Base-by-base conservation (phyloP, 1,140 invertebrate genomes). In the Colletes latitarsis region DNA sequence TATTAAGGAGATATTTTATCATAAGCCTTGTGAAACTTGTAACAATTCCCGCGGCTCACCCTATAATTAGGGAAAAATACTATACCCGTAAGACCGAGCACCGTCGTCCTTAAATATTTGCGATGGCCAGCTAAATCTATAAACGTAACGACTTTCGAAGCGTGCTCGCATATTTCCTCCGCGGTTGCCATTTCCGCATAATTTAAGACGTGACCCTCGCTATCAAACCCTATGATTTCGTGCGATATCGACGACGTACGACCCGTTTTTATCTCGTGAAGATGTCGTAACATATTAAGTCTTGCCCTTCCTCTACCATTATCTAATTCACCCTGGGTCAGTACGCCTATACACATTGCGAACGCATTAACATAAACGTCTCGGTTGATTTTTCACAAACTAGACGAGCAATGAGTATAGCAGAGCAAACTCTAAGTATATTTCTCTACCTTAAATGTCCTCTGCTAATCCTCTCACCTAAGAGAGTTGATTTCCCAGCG, bases 81-180 rank as follows among this genome's bases (percentile, higher is more conserved):
- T 21, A 60, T 88, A 91, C 93, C 93, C 12, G 97, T 98, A 4
- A 99, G 93, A 0, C 98, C 98, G 89, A 98, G 97, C 52, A 99
- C 96, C 10, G 99, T 99, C 77, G 99, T 99, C 86, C 97, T 95
- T 85, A 99, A 94, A 92, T 99, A 99, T 91, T 99, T 99, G 82
- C 97, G 96, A 94, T 99, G 98, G 0, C 99, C 99, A 8, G 98
- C 98, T 81, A 99, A 94, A 94, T 99, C 99, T 89, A 99, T 96
- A 88, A 99, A 98, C 2, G 98, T 98, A 0, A 99, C 97, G 55
- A 99, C 93, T 93, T 98, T 99, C 8, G 97, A 96, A 3, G 97
- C 98, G 74, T 96, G 94, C 86, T 98, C 97, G 85, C 97, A 98
- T 66, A 99, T 99, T 88, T 99, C 97, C 92, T 99, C 98, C 0